Conservation (phyloP, 2,888 invertebrate species). For the Biston betularia region DNA sequence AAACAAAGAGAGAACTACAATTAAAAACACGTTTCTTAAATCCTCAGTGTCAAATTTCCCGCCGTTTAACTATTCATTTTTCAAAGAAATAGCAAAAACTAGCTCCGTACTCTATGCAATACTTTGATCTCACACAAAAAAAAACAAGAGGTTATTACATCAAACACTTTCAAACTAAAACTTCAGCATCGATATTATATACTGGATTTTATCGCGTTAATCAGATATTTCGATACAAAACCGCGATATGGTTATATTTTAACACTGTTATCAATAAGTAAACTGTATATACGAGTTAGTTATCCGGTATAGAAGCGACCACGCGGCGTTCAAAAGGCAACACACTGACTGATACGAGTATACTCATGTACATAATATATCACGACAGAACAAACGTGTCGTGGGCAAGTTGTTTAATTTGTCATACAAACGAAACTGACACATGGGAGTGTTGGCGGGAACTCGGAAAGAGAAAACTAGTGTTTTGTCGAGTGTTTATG, state of each 20-base stretch:
- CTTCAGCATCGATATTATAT: not conserved
- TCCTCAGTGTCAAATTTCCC: too few species aligned
- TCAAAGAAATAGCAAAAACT: too few species aligned
- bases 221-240: not conserved
- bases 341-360: not conserved
- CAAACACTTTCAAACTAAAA: not conserved
- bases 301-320: not conserved
- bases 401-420: not conserved
- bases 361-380: too few species aligned
- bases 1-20: too few species aligned
- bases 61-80: too few species aligned
- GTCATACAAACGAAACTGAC: not conserved
- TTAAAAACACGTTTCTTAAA: too few species aligned
- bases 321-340: constrained; percentile 3
- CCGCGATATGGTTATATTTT: not conserved
- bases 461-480: too few species aligned
- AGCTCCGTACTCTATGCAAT: not conserved
- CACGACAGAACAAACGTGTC: not conserved
- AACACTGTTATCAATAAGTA: not conserved
- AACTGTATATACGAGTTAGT: not conserved
- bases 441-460: too few species aligned
- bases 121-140: not conserved
- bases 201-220: not conserved
- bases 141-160: not conserved
- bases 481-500: too few species aligned